Evolutionary conservation across 2,888 invertebrate genomes (phyloP).

Genomic region (Bugulina stolonifera): DNA sequence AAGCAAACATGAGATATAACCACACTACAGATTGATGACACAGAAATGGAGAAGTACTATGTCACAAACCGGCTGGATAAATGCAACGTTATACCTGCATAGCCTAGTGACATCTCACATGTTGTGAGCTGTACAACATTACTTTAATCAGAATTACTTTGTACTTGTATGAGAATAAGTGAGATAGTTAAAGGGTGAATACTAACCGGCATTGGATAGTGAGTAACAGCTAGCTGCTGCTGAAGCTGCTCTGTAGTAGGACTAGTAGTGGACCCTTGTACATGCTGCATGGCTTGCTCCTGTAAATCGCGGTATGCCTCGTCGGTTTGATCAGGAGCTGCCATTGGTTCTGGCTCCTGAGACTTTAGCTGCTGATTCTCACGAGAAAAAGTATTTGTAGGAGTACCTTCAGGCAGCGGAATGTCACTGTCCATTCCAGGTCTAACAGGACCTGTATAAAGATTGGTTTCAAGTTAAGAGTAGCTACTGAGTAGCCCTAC

Average conservation of each 20-base stretch:
- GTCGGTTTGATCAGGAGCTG: background rate
- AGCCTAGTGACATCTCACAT: too few relatives aligned
- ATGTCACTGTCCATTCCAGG: slow-evolving; percentile 23
- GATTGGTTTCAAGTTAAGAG: too few relatives aligned
- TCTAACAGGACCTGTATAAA: slow-evolving; percentile 1
- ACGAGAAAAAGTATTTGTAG: background rate
- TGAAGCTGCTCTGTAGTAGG: background rate
- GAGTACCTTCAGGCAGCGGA: slow-evolving; percentile 14
- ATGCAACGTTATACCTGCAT: too few relatives aligned
- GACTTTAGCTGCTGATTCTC: background rate
- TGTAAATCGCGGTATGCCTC: background rate
- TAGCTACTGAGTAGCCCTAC: too few relatives aligned
- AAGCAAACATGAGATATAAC: too few relatives aligned
- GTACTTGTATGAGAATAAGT: background rate
- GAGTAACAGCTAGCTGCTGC: background rate
- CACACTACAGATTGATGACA: too few relatives aligned
- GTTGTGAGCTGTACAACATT: too few relatives aligned
- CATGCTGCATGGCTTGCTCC: slow-evolving; percentile 18
- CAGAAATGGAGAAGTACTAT: too few relatives aligned
- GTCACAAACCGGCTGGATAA: too few relatives aligned
- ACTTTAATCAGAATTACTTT: background rate
- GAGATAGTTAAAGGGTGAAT: background rate
- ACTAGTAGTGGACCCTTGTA: slow-evolving; percentile 11
- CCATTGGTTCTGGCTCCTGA: slow-evolving; percentile 2
- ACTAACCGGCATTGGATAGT: background rate